Conservation (phyloP, 2,797 vertebrate genomes). For the Psittacula echo region DNA sequence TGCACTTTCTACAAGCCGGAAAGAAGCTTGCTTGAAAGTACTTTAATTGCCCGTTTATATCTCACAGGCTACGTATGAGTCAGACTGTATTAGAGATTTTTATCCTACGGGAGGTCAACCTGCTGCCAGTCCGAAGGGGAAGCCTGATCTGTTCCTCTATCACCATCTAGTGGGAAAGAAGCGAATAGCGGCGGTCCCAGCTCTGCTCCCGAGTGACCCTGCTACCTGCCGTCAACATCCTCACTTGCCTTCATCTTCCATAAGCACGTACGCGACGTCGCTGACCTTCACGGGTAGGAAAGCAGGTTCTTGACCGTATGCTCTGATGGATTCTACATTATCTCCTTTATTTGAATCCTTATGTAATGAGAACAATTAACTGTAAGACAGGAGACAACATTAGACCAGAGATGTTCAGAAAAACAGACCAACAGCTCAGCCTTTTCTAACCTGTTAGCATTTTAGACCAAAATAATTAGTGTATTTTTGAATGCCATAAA, state of each 20-base stretch:
- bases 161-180: conserved; percentile 22
- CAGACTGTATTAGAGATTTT: accelerated
- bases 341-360: not conserved
- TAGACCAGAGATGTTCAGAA: not conserved
- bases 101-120: accelerated
- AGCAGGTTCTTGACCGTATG: not conserved
- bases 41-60: accelerated
- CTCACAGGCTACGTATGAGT: accelerated
- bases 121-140: accelerated
- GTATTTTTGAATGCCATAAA: not conserved
- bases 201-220: no score
- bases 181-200: no score
- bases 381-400: accelerated
- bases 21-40: not conserved
- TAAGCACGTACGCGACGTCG: accelerated
- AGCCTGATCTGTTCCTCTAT: not conserved
- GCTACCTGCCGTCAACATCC: no score
- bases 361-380: no score
- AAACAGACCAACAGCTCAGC: not conserved
- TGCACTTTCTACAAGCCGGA: not conserved
- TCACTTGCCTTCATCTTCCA: not conserved
- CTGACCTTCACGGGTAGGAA: accelerated
- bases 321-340: not conserved
- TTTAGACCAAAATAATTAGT: accelerated
- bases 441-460: not conserved